These are phyloP conservation scores for Sceloporus undulatus DNA, from an alignment of 2,113 vertebrate genomes.

Conservation along the genomic window DNA sequence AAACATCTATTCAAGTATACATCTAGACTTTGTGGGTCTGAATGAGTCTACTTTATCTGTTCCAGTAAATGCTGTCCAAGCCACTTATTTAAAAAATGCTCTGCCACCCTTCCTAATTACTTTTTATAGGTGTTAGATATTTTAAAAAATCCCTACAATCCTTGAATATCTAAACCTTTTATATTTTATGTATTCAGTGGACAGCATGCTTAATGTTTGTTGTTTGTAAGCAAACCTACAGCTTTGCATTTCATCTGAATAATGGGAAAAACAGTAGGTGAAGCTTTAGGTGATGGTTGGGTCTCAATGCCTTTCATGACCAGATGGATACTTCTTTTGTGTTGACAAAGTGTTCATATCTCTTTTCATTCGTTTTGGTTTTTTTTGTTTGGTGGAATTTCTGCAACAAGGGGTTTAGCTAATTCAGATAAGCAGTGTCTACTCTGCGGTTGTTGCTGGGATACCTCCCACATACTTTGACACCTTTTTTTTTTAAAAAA, in stretches of 20 bases:
- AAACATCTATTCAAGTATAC: background rate
- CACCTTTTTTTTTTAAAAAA: background rate
- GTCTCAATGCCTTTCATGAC: too few species aligned
- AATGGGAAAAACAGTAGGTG: too few species aligned
- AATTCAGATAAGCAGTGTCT: background rate
- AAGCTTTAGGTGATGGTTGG: too few species aligned
- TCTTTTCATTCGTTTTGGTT: background rate
- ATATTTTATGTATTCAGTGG: background rate
- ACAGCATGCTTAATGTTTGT: too few species aligned
- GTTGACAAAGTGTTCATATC: too few species aligned
- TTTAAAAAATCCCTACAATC: too few species aligned
- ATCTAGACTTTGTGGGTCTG: background rate
- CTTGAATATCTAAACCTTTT: background rate
- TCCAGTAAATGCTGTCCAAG: too few species aligned
- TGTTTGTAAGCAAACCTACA: too few species aligned
- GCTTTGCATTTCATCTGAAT: too few species aligned
- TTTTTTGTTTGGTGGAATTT: background rate
- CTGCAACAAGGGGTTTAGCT: background rate
- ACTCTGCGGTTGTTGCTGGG: background rate
- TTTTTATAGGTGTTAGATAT: background rate
- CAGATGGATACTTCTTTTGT: too few species aligned
- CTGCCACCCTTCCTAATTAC: background rate
- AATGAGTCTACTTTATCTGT: background rate
- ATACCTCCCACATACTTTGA: background rate
- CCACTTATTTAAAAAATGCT: background rate